Evolutionary conservation across 2,888 invertebrate species (phyloP).

Genomic region (Tetanocera ferruginea): DNA sequence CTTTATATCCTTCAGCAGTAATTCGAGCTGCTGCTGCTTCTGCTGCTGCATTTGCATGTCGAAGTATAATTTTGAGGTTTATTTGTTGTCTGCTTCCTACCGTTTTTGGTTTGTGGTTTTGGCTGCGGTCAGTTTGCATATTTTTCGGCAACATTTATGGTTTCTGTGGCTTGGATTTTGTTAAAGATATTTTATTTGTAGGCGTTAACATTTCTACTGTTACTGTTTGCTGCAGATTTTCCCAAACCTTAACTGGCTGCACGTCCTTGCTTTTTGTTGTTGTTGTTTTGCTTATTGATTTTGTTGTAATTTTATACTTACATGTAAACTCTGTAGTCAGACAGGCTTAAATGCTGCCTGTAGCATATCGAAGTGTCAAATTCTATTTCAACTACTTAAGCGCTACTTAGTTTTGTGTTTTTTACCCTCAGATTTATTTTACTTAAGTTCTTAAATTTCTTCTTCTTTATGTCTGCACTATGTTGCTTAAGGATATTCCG

Average conservation of each 20-base stretch:
- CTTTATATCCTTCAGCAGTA: not conserved
- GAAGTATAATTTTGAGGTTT: not conserved
- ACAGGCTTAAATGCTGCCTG: too few species aligned
- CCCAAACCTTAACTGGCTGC: not conserved
- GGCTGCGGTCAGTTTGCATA: constrained; percentile 20
- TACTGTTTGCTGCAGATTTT: not conserved
- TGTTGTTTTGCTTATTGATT: too few species aligned
- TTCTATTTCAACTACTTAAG: constrained; percentile 15
- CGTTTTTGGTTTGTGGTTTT: not conserved
- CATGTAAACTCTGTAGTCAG: too few species aligned
- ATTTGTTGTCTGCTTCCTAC: not conserved
- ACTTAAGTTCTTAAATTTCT: not conserved
- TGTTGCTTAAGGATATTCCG: not conserved
- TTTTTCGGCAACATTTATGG: constrained; percentile 13
- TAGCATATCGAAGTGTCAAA: not conserved
- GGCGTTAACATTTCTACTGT: constrained; percentile 25
- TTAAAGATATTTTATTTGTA: not conserved
- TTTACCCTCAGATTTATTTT: not conserved
- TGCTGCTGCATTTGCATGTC: constrained; percentile 12
- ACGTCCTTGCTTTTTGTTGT: not conserved
- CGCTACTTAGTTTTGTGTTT: constrained; percentile 1
- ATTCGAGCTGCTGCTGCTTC: not conserved
- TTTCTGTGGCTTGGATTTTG: constrained; percentile 1
- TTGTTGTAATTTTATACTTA: too few species aligned
- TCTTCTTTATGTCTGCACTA: not conserved